These are phyloP conservation scores for Ceriagrion tenellum DNA, from an alignment of 2,888 invertebrate genomes.

Conservation along the genomic window DNA sequence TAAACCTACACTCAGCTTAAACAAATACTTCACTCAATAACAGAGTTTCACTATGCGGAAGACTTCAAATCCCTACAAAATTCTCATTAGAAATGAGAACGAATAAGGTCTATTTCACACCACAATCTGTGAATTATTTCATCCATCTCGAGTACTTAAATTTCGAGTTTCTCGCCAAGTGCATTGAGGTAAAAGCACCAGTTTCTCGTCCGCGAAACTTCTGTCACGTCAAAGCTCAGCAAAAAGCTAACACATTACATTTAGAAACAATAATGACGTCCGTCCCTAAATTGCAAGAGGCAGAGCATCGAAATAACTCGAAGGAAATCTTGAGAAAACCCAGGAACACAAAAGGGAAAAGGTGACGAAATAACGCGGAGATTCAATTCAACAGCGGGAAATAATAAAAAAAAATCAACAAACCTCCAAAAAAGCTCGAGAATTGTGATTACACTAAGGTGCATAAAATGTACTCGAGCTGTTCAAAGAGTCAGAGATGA, in stretches of 20 bases:
- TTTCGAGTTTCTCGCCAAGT: no score
- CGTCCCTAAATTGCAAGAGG: neutral
- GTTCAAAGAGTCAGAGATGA: slow-evolving; percentile 4
- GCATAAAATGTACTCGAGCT: neutral
- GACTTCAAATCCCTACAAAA: no score
- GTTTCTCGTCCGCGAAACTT: neutral
- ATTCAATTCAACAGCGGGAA: neutral
- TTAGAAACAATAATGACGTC: neutral
- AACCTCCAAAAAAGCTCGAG: neutral
- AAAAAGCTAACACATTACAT: neutral
- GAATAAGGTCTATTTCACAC: no score
- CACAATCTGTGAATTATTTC: no score
- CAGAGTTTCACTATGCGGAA: no score
- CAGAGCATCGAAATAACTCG: neutral
- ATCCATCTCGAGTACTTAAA: no score
- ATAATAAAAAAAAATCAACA: neutral
- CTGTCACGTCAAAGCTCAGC: neutral
- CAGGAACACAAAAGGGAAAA: neutral
- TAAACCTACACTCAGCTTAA: no score
- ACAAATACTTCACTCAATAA: no score
- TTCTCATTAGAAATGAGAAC: no score
- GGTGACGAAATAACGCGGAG: neutral
- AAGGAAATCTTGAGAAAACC: neutral
- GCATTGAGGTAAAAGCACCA: no score
- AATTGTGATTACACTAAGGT: slow-evolving; percentile 14